A percentile compares a stretch with the other conserved stretches of the same genome.
Evolutionary conservation across 2,888 invertebrate genomes (phyloP).

Genomic region (Diaprepes abbreviatus): DNA sequence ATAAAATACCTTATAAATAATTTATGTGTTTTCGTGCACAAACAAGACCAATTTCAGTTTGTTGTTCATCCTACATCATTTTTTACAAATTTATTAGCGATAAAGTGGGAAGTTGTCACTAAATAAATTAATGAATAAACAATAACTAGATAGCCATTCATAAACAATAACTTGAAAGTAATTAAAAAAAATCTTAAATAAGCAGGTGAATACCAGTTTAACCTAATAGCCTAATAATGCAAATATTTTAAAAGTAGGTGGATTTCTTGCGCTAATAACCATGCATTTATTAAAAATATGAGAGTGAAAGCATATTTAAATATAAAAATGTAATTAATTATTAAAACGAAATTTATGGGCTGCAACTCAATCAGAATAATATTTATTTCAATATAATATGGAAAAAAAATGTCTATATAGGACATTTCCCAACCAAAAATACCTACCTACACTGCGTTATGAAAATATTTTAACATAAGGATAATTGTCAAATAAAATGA

Average conservation of each 20-base stretch:
- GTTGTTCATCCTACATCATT: slow-evolving; percentile 34
- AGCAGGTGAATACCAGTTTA: neutral
- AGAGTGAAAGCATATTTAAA: slow-evolving; percentile 3
- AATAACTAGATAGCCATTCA: slow-evolving; percentile 39
- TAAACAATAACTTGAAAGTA: slow-evolving; percentile 16
- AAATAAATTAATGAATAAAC: slow-evolving; percentile 36
- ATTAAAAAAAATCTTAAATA: neutral
- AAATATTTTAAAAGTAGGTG: slow-evolving; percentile 25
- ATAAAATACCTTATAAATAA: slow-evolving; percentile 28
- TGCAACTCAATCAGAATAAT: no score
- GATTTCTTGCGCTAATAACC: slow-evolving; percentile 25
- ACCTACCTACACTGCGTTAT: no score
- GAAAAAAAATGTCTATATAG: no score
- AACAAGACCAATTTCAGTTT: slow-evolving; percentile 47
- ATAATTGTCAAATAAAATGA: no score
- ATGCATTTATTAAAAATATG: slow-evolving; percentile 12
- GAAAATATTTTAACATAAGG: no score
- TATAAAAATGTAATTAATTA: neutral
- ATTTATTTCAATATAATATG: no score
- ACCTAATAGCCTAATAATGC: neutral
- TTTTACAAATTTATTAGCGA: slow-evolving; percentile 36
- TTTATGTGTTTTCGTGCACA: slow-evolving; percentile 23
- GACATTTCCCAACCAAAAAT: no score
- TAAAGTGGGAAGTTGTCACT: slow-evolving; percentile 28
- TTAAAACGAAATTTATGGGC: neutral